Base-by-base conservation (phyloP, 2,888 invertebrate genomes). In the Cheilosia urbana region DNA sequence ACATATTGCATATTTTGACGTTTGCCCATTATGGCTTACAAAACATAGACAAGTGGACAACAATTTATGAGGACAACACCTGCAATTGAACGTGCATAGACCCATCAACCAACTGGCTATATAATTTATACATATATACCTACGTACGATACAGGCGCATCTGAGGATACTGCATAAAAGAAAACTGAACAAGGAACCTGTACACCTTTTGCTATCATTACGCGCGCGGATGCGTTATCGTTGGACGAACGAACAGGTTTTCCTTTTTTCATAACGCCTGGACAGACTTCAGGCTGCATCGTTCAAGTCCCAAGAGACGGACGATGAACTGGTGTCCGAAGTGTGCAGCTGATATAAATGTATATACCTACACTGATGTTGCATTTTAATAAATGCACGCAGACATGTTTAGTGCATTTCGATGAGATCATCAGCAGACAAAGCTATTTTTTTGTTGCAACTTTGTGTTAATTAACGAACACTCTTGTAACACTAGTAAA, bases 121-220 rank as follows among this genome's bases (percentile, higher is more conserved):
- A 51, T 30, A 2, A 2, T 30, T 30, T 30, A 9, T 30, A 30
- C 9, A 9, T 9, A 30, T 9, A 27, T 7, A 34, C 6, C 13
- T 40, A 40, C 30, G 30, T 4, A 42, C n/a, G n/a, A 42, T 15
- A 58, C n/a, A n/a, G 17, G 3, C 17, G 6, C 30, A 40, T 15
- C 45, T 21, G 24, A 42, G 19, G 47, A 19, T 49, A 45, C 9
- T 9, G 34, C 13, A 58, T 21, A 34, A 66, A 57, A 72, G 21
- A 37, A 78, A 69, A 68, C 37, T 37, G 17, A 58, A 78, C 60
- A 63, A 69, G 78, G 73, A 83, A 79, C 83, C 68, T 68, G 83
- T 72, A 79, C 78, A 73, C 78, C 78, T 78, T 83, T 68, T 83
- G 68, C 68, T 78, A 63, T 73, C 68, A 78, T 83, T 83, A 78